Conservation (phyloP, 2,888 invertebrate species). For the Lasioglossum morio region DNA sequence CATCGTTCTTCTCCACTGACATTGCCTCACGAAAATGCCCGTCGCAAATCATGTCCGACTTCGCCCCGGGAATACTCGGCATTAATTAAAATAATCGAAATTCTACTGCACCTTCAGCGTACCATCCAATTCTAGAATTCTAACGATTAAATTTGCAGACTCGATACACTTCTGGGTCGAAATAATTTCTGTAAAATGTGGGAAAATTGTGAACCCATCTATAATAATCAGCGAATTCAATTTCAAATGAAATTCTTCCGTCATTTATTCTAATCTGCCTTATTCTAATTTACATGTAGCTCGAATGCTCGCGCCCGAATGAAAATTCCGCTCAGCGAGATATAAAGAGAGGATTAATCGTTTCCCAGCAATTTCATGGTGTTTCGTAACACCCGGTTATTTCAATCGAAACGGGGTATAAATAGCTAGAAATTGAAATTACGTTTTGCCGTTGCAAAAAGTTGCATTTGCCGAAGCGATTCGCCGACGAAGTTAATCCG, state of each 20-base stretch:
- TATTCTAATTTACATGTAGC: not conserved
- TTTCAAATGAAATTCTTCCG: not conserved
- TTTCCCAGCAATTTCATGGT: not conserved
- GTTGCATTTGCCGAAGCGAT: not conserved
- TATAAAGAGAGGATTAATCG: not conserved
- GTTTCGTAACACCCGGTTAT: not conserved
- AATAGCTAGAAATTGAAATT: not conserved
- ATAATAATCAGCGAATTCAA: not conserved
- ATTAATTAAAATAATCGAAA: not conserved
- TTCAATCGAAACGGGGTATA: not conserved
- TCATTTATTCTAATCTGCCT: not conserved
- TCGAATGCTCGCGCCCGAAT: not conserved
- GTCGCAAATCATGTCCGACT: not conserved
- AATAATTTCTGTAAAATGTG: not conserved
- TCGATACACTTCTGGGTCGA: not conserved
- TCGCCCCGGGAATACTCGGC: not conserved
- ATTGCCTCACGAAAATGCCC: not conserved
- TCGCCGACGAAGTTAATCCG: not conserved
- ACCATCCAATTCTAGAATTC: not conserved
- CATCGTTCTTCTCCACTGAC: constrained; percentile 35
- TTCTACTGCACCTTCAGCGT: not conserved
- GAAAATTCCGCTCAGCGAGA: not conserved
- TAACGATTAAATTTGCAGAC: not conserved
- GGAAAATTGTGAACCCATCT: not conserved
- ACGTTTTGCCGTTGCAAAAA: not conserved